These are phyloP conservation scores for Corydoras sp. DNA, from an alignment of 2,113 vertebrate genomes.

Conservation along the genomic window DNA sequence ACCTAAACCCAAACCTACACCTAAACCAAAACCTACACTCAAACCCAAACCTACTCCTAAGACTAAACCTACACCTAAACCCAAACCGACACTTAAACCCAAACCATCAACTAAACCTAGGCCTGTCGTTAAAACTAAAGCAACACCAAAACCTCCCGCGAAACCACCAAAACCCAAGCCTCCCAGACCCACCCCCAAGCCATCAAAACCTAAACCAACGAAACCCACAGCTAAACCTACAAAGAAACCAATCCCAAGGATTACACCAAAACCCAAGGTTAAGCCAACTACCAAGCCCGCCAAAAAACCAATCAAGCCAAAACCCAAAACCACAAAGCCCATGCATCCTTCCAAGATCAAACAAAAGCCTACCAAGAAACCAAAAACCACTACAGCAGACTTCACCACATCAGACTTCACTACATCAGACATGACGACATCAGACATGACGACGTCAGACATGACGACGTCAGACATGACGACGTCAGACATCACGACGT, in stretches of 20 bases:
- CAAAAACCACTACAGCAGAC: too few species aligned
- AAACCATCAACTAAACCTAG: conserved; percentile 15
- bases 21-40: conserved; percentile 18
- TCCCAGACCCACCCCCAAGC: conserved; percentile 17
- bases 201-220: conserved; percentile 19
- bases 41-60: conserved; percentile 30
- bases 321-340: conserved; percentile 27
- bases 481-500: too few species aligned
- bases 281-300: conserved; percentile 34
- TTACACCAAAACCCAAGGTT: conserved; percentile 34
- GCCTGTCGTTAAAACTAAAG: conserved; percentile 30
- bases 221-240: conserved; percentile 46
- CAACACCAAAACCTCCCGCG: conserved; percentile 17
- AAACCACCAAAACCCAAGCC: background rate
- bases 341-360: too few species aligned
- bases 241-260: conserved; percentile 37
- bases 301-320: conserved; percentile 47
- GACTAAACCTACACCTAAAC: conserved; percentile 29
- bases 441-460: too few species aligned
- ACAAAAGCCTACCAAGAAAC: too few species aligned
- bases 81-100: conserved; percentile 21
- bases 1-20: conserved; percentile 39
- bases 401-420: too few species aligned
- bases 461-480: too few species aligned
- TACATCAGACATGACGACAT: too few species aligned